phyloP scores from a whole-genome alignment of 2,797 vertebrate species.

The Salmo trutta region DNA sequence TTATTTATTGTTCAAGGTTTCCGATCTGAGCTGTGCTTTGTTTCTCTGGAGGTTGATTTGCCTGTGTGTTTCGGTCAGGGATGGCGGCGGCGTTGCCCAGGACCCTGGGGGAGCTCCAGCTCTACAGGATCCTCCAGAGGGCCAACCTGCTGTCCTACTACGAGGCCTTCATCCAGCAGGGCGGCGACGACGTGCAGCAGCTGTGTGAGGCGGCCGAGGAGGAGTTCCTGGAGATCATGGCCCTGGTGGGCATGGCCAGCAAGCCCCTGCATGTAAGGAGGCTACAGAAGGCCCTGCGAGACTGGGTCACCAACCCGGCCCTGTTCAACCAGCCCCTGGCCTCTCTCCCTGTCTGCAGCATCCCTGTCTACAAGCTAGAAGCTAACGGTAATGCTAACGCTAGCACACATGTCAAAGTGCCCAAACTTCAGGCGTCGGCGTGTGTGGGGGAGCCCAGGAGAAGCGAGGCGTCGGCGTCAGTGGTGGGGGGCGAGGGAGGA shows the following conservation, averaged over 20 bases:
- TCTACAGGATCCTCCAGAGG: constrained; percentile 94
- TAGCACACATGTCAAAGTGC: constrained; percentile 81
- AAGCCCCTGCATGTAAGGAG: constrained; percentile 94
- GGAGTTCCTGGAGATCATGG: constrained; percentile 99
- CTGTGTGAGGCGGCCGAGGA: constrained; percentile 97
- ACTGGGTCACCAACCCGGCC: constrained; percentile 97
- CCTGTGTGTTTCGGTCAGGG: constrained; percentile 62
- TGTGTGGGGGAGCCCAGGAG: constrained; percentile 80
- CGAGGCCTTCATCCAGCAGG: constrained; percentile 98
- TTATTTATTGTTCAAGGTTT: not conserved
- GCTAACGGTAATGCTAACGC: constrained; percentile 56
- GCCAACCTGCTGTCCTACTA: constrained; percentile 97
- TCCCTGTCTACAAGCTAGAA: constrained; percentile 93
- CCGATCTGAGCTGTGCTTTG: not conserved
- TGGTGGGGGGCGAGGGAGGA: constrained; percentile 43
- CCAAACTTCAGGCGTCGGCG: constrained; percentile 82
- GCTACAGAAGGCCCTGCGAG: constrained; percentile 93
- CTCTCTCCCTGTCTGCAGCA: constrained; percentile 95
- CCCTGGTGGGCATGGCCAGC: constrained; percentile 97
- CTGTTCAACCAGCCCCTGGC: constrained; percentile 97
- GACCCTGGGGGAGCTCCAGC: constrained; percentile 96
- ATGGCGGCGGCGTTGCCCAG: constrained; percentile 95
- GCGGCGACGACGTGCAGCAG: constrained; percentile 97
- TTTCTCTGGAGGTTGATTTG: not conserved
- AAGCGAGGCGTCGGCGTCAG: constrained; percentile 70